These are phyloP conservation scores for Arion vulgaris DNA, from an alignment of 1,140 invertebrate species.

Conservation along the genomic window DNA sequence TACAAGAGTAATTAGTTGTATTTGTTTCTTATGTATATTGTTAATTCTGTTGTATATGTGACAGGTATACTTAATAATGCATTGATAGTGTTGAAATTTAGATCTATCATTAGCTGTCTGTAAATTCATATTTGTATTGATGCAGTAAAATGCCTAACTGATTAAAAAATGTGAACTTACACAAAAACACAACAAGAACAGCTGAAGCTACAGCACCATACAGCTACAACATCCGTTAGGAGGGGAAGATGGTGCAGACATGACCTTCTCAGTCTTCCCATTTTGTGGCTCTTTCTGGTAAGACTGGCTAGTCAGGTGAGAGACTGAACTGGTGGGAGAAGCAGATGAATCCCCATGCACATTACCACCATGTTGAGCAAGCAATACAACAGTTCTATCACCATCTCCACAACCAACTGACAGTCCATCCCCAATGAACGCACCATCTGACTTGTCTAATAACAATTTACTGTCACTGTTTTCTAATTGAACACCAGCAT, in stretches of 20 bases:
- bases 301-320: neutral
- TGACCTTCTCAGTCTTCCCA: neutral
- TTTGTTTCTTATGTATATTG: neutral
- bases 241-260: neutral
- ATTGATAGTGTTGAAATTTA: neutral
- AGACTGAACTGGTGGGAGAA: neutral
- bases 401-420: conserved; percentile 22
- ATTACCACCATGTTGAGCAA: conserved; percentile 31
- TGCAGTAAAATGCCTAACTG: no score
- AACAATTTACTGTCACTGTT: neutral
- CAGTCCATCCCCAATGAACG: neutral
- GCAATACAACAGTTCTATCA: conserved; percentile 16
- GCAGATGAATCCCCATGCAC: conserved; percentile 44
- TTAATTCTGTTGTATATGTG: neutral
- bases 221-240: conserved; percentile 44
- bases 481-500: neutral
- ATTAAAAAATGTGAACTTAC: conserved; percentile 39
- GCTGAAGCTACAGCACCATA: conserved; percentile 56
- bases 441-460: neutral
- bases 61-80: neutral
- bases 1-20: no score
- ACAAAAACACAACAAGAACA: conserved; percentile 38
- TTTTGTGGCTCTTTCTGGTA: neutral
- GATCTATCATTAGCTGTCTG: no score
- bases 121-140: no score